Base-by-base conservation (phyloP, 2,113 vertebrate genomes). In the Boleophthalmus pectinirostris region DNA sequence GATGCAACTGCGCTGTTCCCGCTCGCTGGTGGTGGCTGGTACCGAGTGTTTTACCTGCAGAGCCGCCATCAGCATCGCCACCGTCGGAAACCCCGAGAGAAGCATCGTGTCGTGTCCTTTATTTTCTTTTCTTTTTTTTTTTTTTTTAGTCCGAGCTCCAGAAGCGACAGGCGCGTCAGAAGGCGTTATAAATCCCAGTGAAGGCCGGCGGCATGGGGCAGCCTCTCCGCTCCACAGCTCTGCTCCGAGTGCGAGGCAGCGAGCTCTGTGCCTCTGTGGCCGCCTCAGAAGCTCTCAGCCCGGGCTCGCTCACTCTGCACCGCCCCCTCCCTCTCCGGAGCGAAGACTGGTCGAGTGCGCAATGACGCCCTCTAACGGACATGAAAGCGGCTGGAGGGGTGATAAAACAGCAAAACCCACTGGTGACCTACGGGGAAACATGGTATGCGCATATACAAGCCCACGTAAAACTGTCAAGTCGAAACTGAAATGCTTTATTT, bases 1-100 rank as follows among this genome's bases (percentile, higher is more conserved):
- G 20, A 20, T 5, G 61, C 61, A n/a, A n/a, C 61, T 61, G 15
- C 58, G 14, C 25, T 29, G 25, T 7, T 61, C 25, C 24, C 25
- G 14, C 25, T n/a, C 10, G 61, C 61, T n/a, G 29, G 61, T 64
- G 33, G 29, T 6, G 14, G 16, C 58, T 20, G 60, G 60, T 58
- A 3, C 21, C 21, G 56, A 25, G 43, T 21, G 21, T 20, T 43
- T 35, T 71, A 89, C 88, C 88, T 87, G 80, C 85, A 87, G 51
- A 68, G 83, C 46, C 15, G 76, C 82, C 84, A 83, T 61, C 70
- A 86, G 66, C 72, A 77, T 75, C 85, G 80, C 33, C 33, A 20
- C 18, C 61, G 18, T 21, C 16, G 20, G 85, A 6, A 82, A 67
- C 57, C 74, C 73, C 23, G 29, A 13, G 24, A 47, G 53, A 79